These are phyloP conservation scores for Madoqua kirkii DNA, from an alignment of 2,113 vertebrate species.

Conservation along the genomic window DNA sequence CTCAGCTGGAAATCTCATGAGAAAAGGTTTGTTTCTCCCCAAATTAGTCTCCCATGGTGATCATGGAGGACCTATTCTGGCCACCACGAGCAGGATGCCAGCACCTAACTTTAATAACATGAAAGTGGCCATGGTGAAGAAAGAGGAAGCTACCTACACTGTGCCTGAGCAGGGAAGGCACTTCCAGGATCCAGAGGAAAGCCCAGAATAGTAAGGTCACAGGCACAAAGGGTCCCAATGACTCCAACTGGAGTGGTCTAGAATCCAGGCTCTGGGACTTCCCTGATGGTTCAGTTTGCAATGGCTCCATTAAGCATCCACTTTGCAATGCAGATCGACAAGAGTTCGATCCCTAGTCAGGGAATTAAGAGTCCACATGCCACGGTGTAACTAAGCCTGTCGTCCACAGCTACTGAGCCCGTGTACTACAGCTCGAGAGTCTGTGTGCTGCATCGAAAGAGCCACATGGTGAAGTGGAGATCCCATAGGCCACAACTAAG, in stretches of 20 bases:
- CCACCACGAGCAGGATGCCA: background rate
- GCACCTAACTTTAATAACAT: background rate
- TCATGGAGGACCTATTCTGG: background rate
- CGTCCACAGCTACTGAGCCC: background rate
- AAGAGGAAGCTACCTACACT: background rate
- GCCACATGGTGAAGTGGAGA: background rate
- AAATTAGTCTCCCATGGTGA: background rate
- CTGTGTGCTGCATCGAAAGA: background rate
- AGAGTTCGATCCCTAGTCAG: background rate
- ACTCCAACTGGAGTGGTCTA: background rate
- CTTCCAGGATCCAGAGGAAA: background rate
- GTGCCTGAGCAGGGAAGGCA: background rate
- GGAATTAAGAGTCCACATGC: background rate
- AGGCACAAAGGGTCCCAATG: background rate
- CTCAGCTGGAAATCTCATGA: background rate
- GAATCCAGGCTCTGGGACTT: background rate
- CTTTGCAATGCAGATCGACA: background rate
- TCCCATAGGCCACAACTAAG: background rate
- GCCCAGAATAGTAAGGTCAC: background rate
- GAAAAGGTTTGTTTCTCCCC: background rate
- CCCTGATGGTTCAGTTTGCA: background rate
- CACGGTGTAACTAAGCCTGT: background rate
- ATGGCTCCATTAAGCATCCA: background rate
- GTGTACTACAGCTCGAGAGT: background rate
- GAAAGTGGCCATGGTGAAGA: background rate